Percentiles rank a stretch among this genome's conserved stretches.
Evolutionary conservation across 2,113 vertebrate species (phyloP).

Genomic region (Hippocampus comes): DNA sequence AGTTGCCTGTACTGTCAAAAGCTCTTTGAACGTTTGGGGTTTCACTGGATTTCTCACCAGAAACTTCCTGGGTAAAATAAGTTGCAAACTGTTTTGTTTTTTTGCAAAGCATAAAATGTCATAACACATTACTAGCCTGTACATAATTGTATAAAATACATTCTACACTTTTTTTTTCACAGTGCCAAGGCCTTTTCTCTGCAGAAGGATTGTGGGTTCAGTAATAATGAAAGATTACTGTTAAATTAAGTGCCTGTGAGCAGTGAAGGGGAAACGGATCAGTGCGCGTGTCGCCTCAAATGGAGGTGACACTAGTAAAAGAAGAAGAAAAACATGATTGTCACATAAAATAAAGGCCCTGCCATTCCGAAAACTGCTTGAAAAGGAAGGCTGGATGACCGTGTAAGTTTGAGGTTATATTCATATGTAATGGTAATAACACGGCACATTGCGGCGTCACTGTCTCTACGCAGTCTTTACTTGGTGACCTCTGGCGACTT

Average conservation of each 20-base stretch:
- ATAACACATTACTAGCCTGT: constrained; percentile 41
- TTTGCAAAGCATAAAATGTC: background rate
- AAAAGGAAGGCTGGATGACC: constrained; percentile 28
- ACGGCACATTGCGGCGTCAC: constrained; percentile 51
- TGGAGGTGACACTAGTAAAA: constrained; percentile 24
- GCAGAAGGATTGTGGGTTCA: constrained; percentile 23
- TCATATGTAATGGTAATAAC: constrained; percentile 52
- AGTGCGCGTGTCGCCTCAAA: constrained; percentile 52
- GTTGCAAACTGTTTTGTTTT: background rate
- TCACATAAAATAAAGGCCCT: constrained; percentile 35
- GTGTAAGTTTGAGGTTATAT: constrained; percentile 42
- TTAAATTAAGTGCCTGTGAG: constrained; percentile 54
- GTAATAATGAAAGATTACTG: constrained; percentile 7
- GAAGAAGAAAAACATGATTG: constrained; percentile 45
- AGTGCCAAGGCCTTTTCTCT: constrained; percentile 51
- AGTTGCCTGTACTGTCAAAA: background rate
- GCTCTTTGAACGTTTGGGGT: background rate
- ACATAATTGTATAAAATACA: constrained; percentile 57
- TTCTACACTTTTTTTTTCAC: constrained; percentile 57
- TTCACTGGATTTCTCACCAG: background rate
- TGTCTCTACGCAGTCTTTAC: constrained; percentile 55
- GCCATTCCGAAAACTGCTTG: constrained; percentile 24
- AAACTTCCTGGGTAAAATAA: background rate
- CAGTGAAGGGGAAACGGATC: constrained; percentile 33
- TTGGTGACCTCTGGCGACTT: constrained; percentile 11